phyloP scores from a whole-genome alignment of 2,888 invertebrate genomes.

The Drosophila tanythrix region DNA sequence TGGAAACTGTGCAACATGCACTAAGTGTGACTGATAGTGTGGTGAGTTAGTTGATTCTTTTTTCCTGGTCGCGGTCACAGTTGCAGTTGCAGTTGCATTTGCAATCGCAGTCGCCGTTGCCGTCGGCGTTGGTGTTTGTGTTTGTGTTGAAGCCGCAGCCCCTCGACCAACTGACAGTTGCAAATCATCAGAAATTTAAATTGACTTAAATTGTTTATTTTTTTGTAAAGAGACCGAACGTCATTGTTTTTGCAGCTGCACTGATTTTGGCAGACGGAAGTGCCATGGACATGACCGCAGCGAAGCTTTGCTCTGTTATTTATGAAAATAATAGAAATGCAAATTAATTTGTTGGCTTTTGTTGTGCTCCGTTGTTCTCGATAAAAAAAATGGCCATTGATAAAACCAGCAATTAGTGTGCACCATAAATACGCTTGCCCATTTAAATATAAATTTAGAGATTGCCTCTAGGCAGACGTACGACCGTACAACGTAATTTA shows the following conservation, averaged over 20 bases:
- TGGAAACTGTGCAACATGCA: constrained; percentile 78
- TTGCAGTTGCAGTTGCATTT: constrained; percentile 2
- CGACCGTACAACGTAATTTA: constrained; percentile 52
- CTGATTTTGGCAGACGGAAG: constrained; percentile 62
- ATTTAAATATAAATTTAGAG: constrained; percentile 41
- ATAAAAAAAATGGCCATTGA: constrained; percentile 59
- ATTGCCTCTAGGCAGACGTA: constrained; percentile 20
- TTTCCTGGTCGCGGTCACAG: constrained; percentile 42
- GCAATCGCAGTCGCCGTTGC: neutral
- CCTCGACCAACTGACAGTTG: constrained; percentile 71
- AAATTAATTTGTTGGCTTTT: constrained; percentile 69
- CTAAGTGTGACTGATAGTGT: constrained; percentile 78
- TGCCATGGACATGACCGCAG: constrained; percentile 42
- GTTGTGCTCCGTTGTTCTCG: constrained; percentile 18
- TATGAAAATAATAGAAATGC: constrained; percentile 80
- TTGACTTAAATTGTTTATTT: constrained; percentile 79
- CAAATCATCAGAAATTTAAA: constrained; percentile 80
- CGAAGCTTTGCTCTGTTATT: constrained; percentile 61
- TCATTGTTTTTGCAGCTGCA: constrained; percentile 57
- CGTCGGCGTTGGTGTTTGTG: neutral
- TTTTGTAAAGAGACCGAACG: constrained; percentile 40
- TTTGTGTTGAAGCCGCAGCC: constrained; percentile 3
- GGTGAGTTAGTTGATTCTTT: constrained; percentile 76
- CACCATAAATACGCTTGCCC: constrained; percentile 12
- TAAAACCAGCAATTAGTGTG: constrained; percentile 72